Base-by-base conservation (phyloP, 2,797 vertebrate species). In the Gadopsis marmoratus region DNA sequence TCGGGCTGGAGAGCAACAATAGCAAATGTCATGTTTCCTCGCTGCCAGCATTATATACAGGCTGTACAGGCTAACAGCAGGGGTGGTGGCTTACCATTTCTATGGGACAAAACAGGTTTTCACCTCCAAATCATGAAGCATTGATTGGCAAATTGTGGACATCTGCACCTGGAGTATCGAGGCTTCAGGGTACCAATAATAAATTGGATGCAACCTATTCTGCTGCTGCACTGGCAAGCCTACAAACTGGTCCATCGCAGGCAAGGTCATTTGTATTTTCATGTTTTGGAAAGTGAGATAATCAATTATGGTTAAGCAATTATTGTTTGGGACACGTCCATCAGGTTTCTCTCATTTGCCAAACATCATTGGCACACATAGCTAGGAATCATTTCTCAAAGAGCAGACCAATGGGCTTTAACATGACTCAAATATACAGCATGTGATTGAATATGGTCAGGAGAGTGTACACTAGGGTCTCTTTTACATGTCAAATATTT, bases 21-120 rank as follows among this genome's bases (percentile, higher is more conserved):
- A 83, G 78, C 77, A 92, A 93, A 89, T 89, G 85, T 86, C 74
- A 92, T 70, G 82, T 86, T 87, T 91, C 64, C 80, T 63, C 3
- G 13, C 65, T 63, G 66, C 72, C 79, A 81, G 83, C 76, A 78
- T 82, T 78, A 76, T 84, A 70, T 61, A 80, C 80, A 76, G 39
- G 13, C 63, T 41, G 50, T 74, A 70, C 50, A 58, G 54, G 61
- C 74, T 65, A 66, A 78, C 74, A 68, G 23, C 63, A 80, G 63
- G 31, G 26, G 55, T 48, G n/a, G 26, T 5, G 51, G 68, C 37
- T 78, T 61, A 56, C 61, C 75, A 45, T 85, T 55, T 88, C 59
- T 16, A 33, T 17, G 29, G 10, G 65, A 78, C 63, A 81, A 79
- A 84, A 78, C 66, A 78, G 69, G 41, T 76, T 79, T 82, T 73